phyloP scores from a whole-genome alignment of 1,140 invertebrate species.

The Diachasmimorpha longicaudata region DNA sequence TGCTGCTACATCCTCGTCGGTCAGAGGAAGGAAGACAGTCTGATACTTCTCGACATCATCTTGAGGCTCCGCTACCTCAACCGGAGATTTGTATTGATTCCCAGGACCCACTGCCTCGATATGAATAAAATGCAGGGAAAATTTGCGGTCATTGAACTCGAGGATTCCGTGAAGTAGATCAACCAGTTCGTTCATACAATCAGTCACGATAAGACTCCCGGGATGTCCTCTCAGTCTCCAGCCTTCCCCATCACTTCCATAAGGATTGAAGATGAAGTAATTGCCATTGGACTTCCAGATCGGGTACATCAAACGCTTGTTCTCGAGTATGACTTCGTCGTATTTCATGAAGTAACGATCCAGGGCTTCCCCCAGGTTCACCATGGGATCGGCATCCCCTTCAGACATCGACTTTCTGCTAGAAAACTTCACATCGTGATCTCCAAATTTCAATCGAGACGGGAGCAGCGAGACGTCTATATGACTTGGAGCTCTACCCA shows the following conservation, averaged over 20 bases:
- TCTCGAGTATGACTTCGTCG: slow-evolving; percentile 48
- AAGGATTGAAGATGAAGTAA: slow-evolving; percentile 54
- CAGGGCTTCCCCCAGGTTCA: slow-evolving; percentile 50
- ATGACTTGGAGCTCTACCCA: slow-evolving; percentile 31
- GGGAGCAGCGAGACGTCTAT: slow-evolving; percentile 48
- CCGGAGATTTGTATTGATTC: slow-evolving; percentile 30
- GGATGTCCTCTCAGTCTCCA: slow-evolving; percentile 39
- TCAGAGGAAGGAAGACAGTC: slow-evolving; percentile 49
- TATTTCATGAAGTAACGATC: slow-evolving; percentile 46
- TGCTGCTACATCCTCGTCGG: slow-evolving; percentile 41
- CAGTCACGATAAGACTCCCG: slow-evolving; percentile 39
- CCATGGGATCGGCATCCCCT: slow-evolving; percentile 41
- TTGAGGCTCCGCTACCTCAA: slow-evolving; percentile 23
- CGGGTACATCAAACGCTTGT: slow-evolving; percentile 45
- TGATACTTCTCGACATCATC: slow-evolving; percentile 36
- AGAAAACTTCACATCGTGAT: slow-evolving; percentile 34
- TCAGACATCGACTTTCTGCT: slow-evolving; percentile 36
- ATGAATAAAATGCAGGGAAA: slow-evolving; percentile 43
- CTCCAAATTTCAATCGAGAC: slow-evolving; percentile 36
- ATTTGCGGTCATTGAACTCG: slow-evolving; percentile 46
- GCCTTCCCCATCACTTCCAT: slow-evolving; percentile 48
- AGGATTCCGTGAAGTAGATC: slow-evolving; percentile 44
- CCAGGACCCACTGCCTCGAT: slow-evolving; percentile 38
- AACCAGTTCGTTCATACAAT: slow-evolving; percentile 42
- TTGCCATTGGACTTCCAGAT: slow-evolving; percentile 42